phyloP scores from a whole-genome alignment of 2,888 invertebrate species.

The Abscondita cerata region DNA sequence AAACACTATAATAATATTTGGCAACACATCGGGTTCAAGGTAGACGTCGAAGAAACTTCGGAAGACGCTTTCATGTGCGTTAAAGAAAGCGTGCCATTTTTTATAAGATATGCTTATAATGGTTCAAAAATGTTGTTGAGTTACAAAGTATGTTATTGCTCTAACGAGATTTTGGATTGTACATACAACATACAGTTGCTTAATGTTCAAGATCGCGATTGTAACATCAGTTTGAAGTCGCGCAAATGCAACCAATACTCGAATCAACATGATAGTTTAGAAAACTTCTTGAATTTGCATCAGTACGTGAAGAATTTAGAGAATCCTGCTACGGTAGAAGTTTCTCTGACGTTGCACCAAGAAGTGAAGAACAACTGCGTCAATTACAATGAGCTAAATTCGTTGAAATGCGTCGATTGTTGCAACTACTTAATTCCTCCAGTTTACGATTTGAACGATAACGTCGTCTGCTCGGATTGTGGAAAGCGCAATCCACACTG shows the following conservation, averaged over 20 bases:
- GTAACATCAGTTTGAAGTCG: conserved; percentile 13
- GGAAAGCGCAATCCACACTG: not conserved
- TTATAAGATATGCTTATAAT: conserved; percentile 12
- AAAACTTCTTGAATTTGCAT: not conserved
- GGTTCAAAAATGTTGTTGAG: not conserved
- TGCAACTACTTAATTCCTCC: conserved; percentile 14
- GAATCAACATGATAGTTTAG: conserved; percentile 6
- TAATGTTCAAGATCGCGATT: conserved; percentile 15
- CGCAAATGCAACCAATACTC: not conserved
- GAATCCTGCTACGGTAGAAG: not conserved
- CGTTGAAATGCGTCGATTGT: conserved; percentile 15
- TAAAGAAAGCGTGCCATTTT: not conserved
- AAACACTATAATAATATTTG: not conserved
- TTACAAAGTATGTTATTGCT: conserved; percentile 15
- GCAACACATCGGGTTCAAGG: not conserved
- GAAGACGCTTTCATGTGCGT: not conserved
- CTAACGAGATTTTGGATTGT: not conserved
- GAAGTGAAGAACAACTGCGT: not conserved
- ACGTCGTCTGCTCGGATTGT: conserved; percentile 9
- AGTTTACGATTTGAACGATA: conserved; percentile 10
- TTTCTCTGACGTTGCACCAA: conserved; percentile 1
- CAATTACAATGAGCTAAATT: conserved; percentile 3
- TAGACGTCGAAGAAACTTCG: not conserved
- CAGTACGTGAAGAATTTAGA: conserved; percentile 14
- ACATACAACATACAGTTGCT: conserved; percentile 12